Base-by-base conservation (phyloP, 2,888 invertebrate genomes). In the Lepetodrilus schrolli region DNA sequence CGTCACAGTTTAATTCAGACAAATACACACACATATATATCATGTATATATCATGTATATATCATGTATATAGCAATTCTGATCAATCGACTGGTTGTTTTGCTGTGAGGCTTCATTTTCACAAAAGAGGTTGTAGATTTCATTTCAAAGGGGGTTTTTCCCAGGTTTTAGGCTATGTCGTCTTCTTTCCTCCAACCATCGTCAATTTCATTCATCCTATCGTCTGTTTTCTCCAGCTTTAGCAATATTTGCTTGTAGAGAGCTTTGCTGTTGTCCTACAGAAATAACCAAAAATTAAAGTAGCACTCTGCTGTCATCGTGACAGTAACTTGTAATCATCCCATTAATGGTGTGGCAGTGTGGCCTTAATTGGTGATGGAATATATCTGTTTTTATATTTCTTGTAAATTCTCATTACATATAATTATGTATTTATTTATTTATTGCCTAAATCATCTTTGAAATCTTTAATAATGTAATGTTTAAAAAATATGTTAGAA, bases 231-330 rank as follows among this genome's bases (percentile, higher is more conserved):
- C 17, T 58, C 34, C 34, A 58, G 58, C 58, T 58, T 58, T 10
- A 58, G 58, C 58, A 10, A n/a, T 23, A 58, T 30, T 30, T 30
- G 58, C 58, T 58, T 58, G 58, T 58, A 58, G 34, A n/a, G n/a
- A 58, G 58, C 58, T 58, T 58, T 58, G 58, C 43, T 2, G 17
- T 43, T 43, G 43, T 43, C n/a, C 13, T 43, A 43, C n/a, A n/a
- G n/a, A n/a, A n/a, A n/a, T n/a, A n/a, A n/a, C n/a, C n/a, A n/a
- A n/a, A n/a, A n/a, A n/a, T n/a, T n/a, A n/a, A n/a, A n/a, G n/a
- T n/a, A n/a, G n/a, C n/a, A n/a, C n/a, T n/a, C n/a, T n/a, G n/a
- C n/a, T n/a, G n/a, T n/a, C n/a, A n/a, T n/a, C n/a, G n/a, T n/a
- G n/a, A n/a, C n/a, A n/a, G n/a, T n/a, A n/a, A n/a, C 43, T 7